A percentile compares a stretch with the other conserved stretches of the same genome.
Conservation (phyloP, 2,113 vertebrate genomes). For the Microtus montanus region DNA sequence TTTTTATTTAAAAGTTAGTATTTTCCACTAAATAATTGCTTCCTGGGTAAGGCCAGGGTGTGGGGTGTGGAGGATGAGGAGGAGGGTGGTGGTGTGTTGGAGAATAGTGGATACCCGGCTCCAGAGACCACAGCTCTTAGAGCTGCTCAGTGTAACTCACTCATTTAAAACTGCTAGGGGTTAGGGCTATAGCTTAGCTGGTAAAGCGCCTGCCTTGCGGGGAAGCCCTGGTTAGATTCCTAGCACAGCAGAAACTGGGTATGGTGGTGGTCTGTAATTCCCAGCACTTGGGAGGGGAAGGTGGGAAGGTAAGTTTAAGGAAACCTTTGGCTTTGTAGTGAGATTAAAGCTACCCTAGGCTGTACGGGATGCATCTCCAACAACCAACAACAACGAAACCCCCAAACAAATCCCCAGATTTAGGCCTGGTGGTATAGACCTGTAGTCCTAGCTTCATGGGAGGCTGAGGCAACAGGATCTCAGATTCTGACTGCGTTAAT, state of each 20-base stretch:
- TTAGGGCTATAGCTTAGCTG: background rate
- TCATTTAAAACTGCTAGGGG: background rate
- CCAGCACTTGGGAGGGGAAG: background rate
- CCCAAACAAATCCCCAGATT: background rate
- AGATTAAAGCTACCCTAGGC: background rate
- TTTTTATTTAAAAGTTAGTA: slow-evolving; percentile 49
- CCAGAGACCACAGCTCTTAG: background rate
- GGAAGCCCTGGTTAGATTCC: background rate
- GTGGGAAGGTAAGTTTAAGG: background rate
- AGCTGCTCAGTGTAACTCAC: background rate
- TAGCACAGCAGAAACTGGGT: background rate
- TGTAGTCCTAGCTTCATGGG: background rate
- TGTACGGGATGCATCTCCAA: background rate
- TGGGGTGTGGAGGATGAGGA: background rate
- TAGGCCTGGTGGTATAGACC: background rate
- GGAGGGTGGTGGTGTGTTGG: background rate
- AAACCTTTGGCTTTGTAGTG: background rate
- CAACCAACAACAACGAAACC: background rate
- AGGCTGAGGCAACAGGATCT: background rate
- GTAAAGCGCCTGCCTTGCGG: background rate
- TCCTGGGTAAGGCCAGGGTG: background rate
- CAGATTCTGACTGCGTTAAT: background rate
- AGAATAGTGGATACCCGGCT: background rate
- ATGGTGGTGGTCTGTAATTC: background rate
- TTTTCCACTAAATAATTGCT: slow-evolving; percentile 50